Evolutionary conservation across 92 coral and sea anemone species (phyloP).

Genomic region (Nematostella vectensis): DNA sequence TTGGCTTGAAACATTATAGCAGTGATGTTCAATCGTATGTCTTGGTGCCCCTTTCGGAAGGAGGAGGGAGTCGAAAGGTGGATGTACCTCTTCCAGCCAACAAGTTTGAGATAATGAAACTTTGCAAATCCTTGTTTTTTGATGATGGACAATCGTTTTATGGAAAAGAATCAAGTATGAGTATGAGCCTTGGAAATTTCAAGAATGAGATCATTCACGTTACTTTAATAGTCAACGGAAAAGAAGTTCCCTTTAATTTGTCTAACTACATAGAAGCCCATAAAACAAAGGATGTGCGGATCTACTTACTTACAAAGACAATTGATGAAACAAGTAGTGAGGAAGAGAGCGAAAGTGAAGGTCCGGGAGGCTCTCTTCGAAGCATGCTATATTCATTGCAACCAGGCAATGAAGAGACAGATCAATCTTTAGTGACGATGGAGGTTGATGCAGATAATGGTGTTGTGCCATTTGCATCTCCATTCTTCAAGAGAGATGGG

Average conservation of each 20-base stretch:
- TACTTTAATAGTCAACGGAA: conserved; percentile 30
- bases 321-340: no score
- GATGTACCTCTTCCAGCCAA: not conserved
- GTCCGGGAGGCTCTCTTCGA: no score
- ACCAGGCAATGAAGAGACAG: conserved; percentile 23
- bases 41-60: conserved; percentile 11
- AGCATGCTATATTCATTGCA: conserved; percentile 16
- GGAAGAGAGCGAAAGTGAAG: conserved; percentile 37
- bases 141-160: conserved; percentile 38
- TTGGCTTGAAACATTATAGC: conserved; percentile 39
- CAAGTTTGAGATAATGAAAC: not conserved
- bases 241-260: conserved; percentile 40
- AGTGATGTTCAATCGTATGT: conserved; percentile 37
- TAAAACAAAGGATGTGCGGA: conserved; percentile 37
- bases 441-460: no score
- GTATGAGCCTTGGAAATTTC: conserved; percentile 38
- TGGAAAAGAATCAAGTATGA: conserved; percentile 40
- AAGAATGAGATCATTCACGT: conserved; percentile 34
- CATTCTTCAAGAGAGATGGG: no score
- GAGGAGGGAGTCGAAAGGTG: conserved; percentile 12
- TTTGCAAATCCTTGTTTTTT: conserved; percentile 36
- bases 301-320: conserved; percentile 34
- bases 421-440: conserved; percentile 19
- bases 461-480: no score
- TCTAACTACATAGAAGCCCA: conserved; percentile 41